These are phyloP conservation scores for Lithobates sylvaticus DNA, from an alignment of 2,797 vertebrate species.

Conservation along the genomic window DNA sequence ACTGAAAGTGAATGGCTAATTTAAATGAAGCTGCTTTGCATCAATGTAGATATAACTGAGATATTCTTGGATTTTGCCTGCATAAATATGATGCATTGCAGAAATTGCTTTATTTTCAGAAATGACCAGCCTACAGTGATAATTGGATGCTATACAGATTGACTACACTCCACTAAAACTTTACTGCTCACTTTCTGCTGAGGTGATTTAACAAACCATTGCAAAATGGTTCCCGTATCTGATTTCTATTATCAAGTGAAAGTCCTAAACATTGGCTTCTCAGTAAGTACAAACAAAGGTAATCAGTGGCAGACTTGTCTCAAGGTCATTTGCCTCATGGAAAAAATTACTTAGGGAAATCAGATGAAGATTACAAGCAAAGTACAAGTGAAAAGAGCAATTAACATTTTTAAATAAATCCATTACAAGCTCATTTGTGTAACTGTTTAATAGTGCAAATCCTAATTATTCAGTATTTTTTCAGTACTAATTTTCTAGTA, in stretches of 20 bases:
- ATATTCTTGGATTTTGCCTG: slow-evolving; percentile 44
- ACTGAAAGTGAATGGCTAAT: slow-evolving; percentile 42
- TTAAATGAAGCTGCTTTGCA: slow-evolving; percentile 41
- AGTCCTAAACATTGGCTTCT: slow-evolving; percentile 53
- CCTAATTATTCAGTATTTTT: slow-evolving; percentile 60
- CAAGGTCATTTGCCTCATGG: slow-evolving; percentile 53
- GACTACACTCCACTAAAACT: slow-evolving; percentile 35
- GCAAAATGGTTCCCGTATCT: slow-evolving; percentile 51
- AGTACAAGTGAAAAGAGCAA: slow-evolving; percentile 34
- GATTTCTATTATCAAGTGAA: slow-evolving; percentile 60
- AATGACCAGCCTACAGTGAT: slow-evolving; percentile 55
- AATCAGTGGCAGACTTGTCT: slow-evolving; percentile 45
- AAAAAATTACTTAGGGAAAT: slow-evolving; percentile 54
- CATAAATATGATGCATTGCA: slow-evolving; percentile 48
- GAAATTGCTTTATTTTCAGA: slow-evolving; percentile 62
- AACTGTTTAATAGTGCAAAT: slow-evolving; percentile 45
- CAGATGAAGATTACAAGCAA: slow-evolving; percentile 35
- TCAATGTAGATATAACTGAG: slow-evolving; percentile 18
- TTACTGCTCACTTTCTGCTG: slow-evolving; percentile 21
- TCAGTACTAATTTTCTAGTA: slow-evolving; percentile 33
- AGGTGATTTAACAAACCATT: slow-evolving; percentile 54
- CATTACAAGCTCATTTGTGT: slow-evolving; percentile 53
- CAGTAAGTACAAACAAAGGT: slow-evolving; percentile 45
- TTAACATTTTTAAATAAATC: slow-evolving; percentile 59
- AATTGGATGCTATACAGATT: slow-evolving; percentile 60